A percentile compares a stretch with the other conserved stretches of the same genome.
Conservation (phyloP, 2,113 vertebrate genomes). For the Sciurus niger region DNA sequence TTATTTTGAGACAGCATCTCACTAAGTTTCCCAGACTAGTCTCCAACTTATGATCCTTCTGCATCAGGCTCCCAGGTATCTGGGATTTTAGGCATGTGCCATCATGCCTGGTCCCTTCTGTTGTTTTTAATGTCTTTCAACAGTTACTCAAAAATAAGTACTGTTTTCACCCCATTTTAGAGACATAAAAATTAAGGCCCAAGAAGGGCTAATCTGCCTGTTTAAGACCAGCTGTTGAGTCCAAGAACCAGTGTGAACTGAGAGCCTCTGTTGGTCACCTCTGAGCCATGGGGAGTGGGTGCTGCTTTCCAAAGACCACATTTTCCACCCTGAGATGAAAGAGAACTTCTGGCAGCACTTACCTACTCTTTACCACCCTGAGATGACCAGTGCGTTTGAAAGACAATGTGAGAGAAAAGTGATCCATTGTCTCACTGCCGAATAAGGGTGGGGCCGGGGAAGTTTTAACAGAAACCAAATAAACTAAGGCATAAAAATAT, state of each 20-base stretch:
- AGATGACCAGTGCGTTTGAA: neutral
- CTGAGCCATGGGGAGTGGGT: neutral
- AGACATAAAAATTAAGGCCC: neutral
- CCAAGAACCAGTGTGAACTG: neutral
- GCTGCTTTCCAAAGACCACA: neutral
- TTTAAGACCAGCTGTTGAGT: neutral
- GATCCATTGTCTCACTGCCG: neutral
- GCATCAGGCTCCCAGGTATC: neutral
- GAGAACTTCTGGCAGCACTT: conserved; percentile 45
- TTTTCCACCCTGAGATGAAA: neutral
- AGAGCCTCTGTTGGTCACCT: neutral
- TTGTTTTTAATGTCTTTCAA: neutral
- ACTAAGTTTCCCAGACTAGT: neutral
- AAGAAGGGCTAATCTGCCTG: neutral
- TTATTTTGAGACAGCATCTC: neutral
- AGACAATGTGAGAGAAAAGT: neutral
- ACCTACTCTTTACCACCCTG: neutral
- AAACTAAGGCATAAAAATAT: conserved; percentile 25
- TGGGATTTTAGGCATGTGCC: neutral
- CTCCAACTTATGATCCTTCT: neutral
- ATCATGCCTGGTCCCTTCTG: neutral
- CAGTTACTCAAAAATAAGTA: conserved; percentile 10
- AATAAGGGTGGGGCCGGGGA: neutral
- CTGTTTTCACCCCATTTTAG: neutral
- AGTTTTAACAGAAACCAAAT: conserved; percentile 26